Percentiles rank a stretch among this genome's conserved stretches.
Conservation (phyloP, 1,140 invertebrate species). For the Heliconius eleuchia region DNA sequence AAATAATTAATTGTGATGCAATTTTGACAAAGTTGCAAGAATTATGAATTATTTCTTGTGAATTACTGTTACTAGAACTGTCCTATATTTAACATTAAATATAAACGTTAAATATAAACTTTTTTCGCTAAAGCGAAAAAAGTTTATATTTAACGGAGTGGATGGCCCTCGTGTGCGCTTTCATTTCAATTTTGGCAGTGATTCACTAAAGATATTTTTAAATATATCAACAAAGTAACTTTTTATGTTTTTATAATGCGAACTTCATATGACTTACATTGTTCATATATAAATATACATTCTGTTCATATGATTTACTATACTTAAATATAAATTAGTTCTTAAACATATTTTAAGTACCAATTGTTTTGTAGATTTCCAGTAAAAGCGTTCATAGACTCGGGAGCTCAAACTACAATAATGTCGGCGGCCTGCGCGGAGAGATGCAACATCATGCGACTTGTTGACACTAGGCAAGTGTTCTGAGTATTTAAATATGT, state of each 20-base stretch:
- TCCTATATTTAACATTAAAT: too few relatives aligned
- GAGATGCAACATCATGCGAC: slow-evolving; percentile 96
- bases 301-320: too few relatives aligned
- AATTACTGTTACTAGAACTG: too few relatives aligned
- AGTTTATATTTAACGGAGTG: background rate
- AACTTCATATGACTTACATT: background rate
- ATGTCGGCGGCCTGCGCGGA: slow-evolving; percentile 96
- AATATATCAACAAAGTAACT: background rate
- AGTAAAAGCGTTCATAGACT: slow-evolving; percentile 99
- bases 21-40: too few relatives aligned
- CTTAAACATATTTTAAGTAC: too few relatives aligned
- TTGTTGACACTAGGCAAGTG: slow-evolving; percentile 90
- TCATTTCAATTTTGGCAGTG: background rate
- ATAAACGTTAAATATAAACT: too few relatives aligned
- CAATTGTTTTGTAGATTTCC: slow-evolving; percentile 81
- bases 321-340: too few relatives aligned
- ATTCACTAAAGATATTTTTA: background rate
- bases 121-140: too few relatives aligned
- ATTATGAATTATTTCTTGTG: too few relatives aligned
- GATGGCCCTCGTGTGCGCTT: background rate
- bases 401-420: slow-evolving; percentile 96
- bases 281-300: too few relatives aligned
- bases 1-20: too few relatives aligned
- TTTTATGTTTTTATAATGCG: background rate
- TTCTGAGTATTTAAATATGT: background rate